phyloP scores from a whole-genome alignment of 1,140 invertebrate genomes.

The Drosophila pandora region DNA sequence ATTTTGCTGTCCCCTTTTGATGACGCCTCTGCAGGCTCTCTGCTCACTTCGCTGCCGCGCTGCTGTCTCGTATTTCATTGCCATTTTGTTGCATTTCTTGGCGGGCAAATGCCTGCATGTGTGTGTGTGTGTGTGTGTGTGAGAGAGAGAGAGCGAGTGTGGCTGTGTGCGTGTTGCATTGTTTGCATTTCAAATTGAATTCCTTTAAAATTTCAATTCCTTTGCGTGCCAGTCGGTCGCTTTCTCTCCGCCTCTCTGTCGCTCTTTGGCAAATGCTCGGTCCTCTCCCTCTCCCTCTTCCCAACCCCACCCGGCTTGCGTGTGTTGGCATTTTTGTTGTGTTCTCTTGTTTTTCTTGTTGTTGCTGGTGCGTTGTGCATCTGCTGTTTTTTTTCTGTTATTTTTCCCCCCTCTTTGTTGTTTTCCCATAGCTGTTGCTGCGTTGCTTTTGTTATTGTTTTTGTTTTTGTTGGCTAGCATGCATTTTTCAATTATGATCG shows the following conservation, averaged over 20 bases:
- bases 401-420: constrained; percentile 43
- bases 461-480: constrained; percentile 51
- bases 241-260: constrained; percentile 4
- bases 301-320: constrained; percentile 19
- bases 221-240: constrained; percentile 28
- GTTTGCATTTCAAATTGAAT: constrained; percentile 81
- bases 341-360: constrained; percentile 7
- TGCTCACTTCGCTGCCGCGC: constrained; percentile 43
- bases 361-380: constrained; percentile 61
- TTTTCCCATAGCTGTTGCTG: constrained; percentile 41
- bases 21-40: constrained; percentile 4
- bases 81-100: constrained; percentile 79
- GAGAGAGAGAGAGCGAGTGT: constrained; percentile 5
- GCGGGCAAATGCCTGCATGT: constrained; percentile 43
- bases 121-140: constrained; percentile 33
- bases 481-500: constrained; percentile 80
- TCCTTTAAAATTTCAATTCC: constrained; percentile 69
- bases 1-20: constrained; percentile 3
- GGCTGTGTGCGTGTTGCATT: constrained; percentile 42
- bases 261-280: background rate
- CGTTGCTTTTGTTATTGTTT: constrained; percentile 32
- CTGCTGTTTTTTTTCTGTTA: constrained; percentile 72
- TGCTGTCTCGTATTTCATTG: constrained; percentile 58
- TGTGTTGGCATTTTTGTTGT: constrained; percentile 67
- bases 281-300: no score